These are phyloP conservation scores for Thaleichthys pacificus DNA, from an alignment of 2,797 vertebrate species.

Conservation along the genomic window DNA sequence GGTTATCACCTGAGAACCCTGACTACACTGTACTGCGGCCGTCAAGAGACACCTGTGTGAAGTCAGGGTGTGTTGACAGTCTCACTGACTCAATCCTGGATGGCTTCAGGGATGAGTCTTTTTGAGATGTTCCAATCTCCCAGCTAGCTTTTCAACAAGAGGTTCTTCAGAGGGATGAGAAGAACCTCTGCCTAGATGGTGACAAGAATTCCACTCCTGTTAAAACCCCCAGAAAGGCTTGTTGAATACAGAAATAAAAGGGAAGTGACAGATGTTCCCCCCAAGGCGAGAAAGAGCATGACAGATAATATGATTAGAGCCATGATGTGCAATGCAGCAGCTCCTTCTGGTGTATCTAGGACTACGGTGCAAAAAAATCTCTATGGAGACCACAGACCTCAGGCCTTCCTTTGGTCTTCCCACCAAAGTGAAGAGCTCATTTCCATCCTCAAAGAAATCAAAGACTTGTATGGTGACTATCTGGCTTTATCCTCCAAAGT, in stretches of 20 bases:
- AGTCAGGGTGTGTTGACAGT: constrained; percentile 3
- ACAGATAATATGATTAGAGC: constrained; percentile 84
- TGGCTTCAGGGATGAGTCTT: constrained; percentile 53
- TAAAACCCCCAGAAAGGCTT: background rate
- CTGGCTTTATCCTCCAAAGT: background rate
- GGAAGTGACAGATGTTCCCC: constrained; percentile 15
- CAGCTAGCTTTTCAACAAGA: constrained; percentile 73
- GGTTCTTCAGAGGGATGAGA: constrained; percentile 33
- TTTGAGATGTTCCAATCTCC: constrained; percentile 78
- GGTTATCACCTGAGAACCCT: constrained; percentile 7
- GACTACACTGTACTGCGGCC: constrained; percentile 7
- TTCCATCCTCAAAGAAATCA: constrained; percentile 82
- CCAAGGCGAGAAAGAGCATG: constrained; percentile 75
- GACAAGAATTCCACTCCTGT: constrained; percentile 39
- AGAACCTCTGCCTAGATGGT: constrained; percentile 31
- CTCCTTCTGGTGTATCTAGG: constrained; percentile 73
- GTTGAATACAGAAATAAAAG: constrained; percentile 8
- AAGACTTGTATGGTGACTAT: constrained; percentile 87
- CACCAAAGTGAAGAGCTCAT: constrained; percentile 89
- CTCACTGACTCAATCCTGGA: constrained; percentile 47
- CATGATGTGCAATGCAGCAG: constrained; percentile 85
- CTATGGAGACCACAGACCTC: constrained; percentile 73
- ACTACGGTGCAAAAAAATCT: constrained; percentile 77
- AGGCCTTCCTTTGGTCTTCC: constrained; percentile 97
- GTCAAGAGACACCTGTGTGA: background rate